Evolutionary conservation across 2,797 vertebrate species (phyloP).

Genomic region (Thamnophis elegans): DNA sequence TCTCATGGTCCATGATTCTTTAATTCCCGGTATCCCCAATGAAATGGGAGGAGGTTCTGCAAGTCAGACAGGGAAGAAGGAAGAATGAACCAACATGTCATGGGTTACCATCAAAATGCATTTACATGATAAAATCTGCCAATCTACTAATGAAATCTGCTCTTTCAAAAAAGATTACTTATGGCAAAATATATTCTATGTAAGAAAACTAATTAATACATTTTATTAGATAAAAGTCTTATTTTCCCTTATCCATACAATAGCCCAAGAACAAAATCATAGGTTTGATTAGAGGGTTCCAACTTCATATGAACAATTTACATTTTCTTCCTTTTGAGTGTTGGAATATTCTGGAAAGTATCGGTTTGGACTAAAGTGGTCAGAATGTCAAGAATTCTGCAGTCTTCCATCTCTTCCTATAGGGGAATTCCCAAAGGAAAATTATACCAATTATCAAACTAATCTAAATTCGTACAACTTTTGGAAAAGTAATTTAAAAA

Average conservation of each 20-base stretch:
- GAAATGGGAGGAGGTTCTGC: no score
- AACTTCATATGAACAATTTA: background rate
- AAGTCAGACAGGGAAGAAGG: no score
- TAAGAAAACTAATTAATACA: no score
- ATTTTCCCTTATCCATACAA: background rate
- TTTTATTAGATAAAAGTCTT: background rate
- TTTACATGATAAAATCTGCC: background rate
- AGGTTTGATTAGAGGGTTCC: background rate
- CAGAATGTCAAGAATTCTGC: background rate
- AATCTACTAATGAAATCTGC: background rate
- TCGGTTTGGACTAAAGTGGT: background rate
- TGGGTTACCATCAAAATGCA: background rate
- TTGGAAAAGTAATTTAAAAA: background rate
- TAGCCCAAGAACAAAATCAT: background rate
- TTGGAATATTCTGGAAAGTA: background rate
- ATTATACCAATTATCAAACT: background rate
- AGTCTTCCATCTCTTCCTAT: background rate
- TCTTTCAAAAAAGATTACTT: background rate
- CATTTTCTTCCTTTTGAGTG: background rate
- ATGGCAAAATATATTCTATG: background rate
- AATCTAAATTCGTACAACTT: background rate
- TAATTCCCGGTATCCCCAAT: no score
- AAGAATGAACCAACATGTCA: no score
- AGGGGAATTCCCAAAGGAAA: background rate
- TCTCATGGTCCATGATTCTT: no score